phyloP scores from a whole-genome alignment of 2,113 vertebrate species.

The Pygoscelis antarcticus region DNA sequence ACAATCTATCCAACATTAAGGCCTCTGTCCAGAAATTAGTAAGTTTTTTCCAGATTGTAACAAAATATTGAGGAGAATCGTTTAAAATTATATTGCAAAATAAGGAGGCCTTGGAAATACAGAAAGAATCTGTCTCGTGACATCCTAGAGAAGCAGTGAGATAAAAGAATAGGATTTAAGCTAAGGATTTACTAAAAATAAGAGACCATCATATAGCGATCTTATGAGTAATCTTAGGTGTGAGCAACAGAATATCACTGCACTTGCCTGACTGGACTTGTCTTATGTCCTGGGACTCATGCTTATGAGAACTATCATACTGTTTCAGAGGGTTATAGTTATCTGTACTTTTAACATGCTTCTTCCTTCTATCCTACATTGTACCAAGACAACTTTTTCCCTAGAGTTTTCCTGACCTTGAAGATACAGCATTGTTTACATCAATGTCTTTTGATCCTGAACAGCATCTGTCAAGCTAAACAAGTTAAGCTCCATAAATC shows the following conservation, averaged over 20 bases:
- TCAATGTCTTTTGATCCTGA: constrained; percentile 9
- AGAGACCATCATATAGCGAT: neutral
- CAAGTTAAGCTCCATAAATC: constrained; percentile 20
- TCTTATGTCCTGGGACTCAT: neutral
- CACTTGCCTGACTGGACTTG: neutral
- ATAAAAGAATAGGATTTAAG: neutral
- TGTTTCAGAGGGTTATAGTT: neutral
- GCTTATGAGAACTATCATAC: neutral
- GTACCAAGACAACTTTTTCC: neutral
- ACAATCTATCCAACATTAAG: neutral
- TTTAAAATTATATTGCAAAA: neutral
- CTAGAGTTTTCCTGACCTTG: neutral
- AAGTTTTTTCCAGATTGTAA: neutral
- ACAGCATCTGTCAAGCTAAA: constrained; percentile 18
- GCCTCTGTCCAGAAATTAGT: neutral
- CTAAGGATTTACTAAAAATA: neutral
- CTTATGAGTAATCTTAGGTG: neutral
- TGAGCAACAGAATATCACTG: neutral
- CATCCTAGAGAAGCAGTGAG: neutral
- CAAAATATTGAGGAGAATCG: neutral
- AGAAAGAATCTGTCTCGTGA: neutral
- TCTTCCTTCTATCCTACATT: neutral
- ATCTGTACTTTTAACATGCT: neutral
- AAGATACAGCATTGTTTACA: neutral
- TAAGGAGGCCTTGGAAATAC: neutral